Conservation (phyloP, 2,797 vertebrate genomes). For the Thripadectes ignobilis region DNA sequence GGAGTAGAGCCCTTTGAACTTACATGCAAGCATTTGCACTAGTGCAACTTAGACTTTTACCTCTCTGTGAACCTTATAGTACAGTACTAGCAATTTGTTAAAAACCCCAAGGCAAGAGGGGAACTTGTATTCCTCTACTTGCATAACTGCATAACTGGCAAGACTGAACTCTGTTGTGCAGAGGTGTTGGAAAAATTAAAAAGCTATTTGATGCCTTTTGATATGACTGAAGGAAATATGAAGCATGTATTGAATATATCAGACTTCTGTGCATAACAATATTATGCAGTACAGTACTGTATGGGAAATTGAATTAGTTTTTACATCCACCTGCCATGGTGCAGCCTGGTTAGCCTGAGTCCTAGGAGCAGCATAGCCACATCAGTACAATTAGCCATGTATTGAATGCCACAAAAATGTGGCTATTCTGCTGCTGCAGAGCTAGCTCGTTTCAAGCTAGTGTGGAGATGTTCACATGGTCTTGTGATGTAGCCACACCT, state of each 20-base stretch:
- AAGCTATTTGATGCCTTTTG: not conserved
- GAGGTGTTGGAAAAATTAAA: not conserved
- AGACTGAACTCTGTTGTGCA: not conserved
- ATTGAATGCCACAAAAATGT: not conserved
- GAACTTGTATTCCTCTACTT: not conserved
- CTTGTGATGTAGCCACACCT: not conserved
- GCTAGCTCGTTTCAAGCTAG: not conserved
- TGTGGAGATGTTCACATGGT: not conserved
- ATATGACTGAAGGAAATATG: not conserved
- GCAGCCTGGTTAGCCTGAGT: not conserved
- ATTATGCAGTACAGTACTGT: not conserved
- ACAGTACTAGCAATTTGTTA: not conserved
- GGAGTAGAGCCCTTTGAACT: not conserved
- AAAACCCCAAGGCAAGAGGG: not conserved
- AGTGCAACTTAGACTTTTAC: not conserved
- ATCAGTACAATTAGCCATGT: not conserved
- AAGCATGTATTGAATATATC: not conserved
- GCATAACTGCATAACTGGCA: not conserved
- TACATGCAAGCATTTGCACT: fast-evolving
- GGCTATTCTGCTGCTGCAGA: not conserved
- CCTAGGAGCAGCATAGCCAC: not conserved
- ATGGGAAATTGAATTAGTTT: not conserved
- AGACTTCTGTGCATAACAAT: not conserved
- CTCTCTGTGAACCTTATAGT: not conserved
- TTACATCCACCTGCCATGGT: not conserved